Evolutionary conservation across 30 jellyfish, hydroid and myxozoan genomes (phyloP).

Genomic region (Turritopsis rubra): DNA sequence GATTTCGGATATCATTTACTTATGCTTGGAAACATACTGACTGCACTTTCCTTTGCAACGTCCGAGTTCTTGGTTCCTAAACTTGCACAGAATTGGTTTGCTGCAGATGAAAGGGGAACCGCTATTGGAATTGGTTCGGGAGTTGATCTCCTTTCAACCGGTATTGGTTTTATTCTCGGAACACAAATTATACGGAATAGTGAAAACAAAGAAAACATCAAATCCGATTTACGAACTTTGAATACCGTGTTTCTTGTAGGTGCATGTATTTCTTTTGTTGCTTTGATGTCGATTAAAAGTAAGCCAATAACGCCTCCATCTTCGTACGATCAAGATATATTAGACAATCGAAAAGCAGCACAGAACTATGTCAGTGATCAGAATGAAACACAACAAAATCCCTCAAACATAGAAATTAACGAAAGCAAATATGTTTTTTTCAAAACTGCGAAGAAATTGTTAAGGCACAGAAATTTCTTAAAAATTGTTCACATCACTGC

Average conservation of each 20-base stretch:
- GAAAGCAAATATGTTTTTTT: not conserved
- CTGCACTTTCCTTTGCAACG: conserved; percentile 61
- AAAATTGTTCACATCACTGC: conserved; percentile 16
- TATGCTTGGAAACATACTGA: conserved; percentile 21
- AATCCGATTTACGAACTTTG: not conserved
- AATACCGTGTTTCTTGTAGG: conserved; percentile 10
- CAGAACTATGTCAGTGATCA: not conserved
- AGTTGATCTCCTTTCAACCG: conserved; percentile 48
- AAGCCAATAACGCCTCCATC: conserved; percentile 16
- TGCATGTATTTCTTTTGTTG: not conserved
- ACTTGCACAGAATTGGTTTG: conserved; percentile 84
- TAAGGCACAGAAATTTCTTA: not conserved
- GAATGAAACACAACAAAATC: not conserved
- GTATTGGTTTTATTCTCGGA: conserved; percentile 25
- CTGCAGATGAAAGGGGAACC: conserved; percentile 58
- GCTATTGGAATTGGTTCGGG: conserved; percentile 77
- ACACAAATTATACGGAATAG: conserved; percentile 13
- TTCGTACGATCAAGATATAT: not conserved
- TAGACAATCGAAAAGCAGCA: not conserved
- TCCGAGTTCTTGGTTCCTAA: conserved; percentile 53
- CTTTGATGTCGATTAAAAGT: conserved; percentile 23
- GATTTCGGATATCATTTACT: conserved; percentile 34
- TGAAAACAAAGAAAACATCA: conserved; percentile 10
- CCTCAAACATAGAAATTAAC: not conserved
- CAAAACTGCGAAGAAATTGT: conserved; percentile 13